phyloP scores from a whole-genome alignment of 2,113 vertebrate species.

The Porphyrio hochstetteri region DNA sequence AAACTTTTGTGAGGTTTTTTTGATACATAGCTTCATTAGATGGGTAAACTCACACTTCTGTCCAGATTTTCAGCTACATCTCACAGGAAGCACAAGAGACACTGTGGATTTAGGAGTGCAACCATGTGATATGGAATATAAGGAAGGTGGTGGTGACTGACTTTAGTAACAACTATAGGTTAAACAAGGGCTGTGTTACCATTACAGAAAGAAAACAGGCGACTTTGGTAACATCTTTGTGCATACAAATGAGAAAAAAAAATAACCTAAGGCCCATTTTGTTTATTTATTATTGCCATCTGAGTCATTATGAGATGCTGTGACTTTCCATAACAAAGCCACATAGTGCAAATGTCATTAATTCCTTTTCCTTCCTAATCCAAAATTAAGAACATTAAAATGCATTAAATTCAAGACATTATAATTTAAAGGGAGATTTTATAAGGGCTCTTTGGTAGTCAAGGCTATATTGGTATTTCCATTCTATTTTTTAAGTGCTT shows the following conservation, averaged over 20 bases:
- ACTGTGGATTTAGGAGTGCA: not conserved
- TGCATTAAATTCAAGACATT: conserved; percentile 56
- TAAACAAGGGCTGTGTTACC: not conserved
- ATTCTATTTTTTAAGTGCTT: conserved; percentile 30
- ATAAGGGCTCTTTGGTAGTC: conserved; percentile 26
- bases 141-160: not conserved
- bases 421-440: conserved; percentile 35
- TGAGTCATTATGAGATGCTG: conserved; percentile 16
- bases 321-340: conserved; percentile 9
- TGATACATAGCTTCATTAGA: not conserved
- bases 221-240: not conserved
- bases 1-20: fast-evolving
- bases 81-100: not conserved
- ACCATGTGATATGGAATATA: not conserved
- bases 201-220: not conserved
- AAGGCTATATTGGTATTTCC: conserved; percentile 29
- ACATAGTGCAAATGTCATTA: conserved; percentile 23
- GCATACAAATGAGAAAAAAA: conserved; percentile 12
- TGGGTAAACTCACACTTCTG: not conserved
- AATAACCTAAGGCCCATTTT: not conserved
- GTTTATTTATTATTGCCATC: conserved; percentile 39
- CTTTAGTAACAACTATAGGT: not conserved
- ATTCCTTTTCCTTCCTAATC: conserved; percentile 35
- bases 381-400: conserved; percentile 63
- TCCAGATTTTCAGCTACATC: not conserved